Evolutionary conservation across 2,797 vertebrate genomes (phyloP).

Genomic region (Triplophysa bombifrons): DNA sequence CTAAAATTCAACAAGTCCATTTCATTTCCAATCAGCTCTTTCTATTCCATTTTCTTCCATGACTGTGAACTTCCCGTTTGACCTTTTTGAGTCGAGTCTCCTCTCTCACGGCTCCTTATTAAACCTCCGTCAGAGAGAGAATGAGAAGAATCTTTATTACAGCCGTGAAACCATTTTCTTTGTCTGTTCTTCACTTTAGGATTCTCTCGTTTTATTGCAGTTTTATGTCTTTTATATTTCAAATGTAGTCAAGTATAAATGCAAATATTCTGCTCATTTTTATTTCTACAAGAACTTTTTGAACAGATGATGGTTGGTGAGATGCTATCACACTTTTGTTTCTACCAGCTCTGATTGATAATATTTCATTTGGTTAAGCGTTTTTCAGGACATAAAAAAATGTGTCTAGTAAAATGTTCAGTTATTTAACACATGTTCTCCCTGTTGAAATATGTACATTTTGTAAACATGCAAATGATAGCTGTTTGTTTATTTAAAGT

Average conservation of each 20-base stretch:
- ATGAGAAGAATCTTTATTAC: constrained; percentile 20
- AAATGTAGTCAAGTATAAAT: not conserved
- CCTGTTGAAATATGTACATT: too few species aligned
- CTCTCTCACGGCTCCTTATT: constrained; percentile 11
- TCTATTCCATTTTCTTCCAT: not conserved
- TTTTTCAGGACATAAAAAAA: not conserved
- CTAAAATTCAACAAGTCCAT: not conserved
- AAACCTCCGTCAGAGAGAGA: constrained; percentile 14
- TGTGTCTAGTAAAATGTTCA: not conserved
- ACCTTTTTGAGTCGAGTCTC: constrained; percentile 7
- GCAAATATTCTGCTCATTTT: not conserved
- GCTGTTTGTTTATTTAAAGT: too few species aligned
- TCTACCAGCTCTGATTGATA: too few species aligned
- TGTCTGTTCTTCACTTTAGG: constrained; percentile 2
- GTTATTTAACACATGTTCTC: not conserved
- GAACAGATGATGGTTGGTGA: not conserved
- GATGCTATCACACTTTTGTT: not conserved
- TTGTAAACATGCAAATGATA: not conserved
- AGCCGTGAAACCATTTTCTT: constrained; percentile 29
- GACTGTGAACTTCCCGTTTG: constrained; percentile 13
- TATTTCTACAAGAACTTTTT: not conserved
- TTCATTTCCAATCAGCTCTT: not conserved
- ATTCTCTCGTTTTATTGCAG: not conserved
- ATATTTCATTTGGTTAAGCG: too few species aligned
- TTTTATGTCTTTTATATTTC: constrained; percentile 4